Conservation (phyloP, 2,888 invertebrate genomes). For the Macaria notata region DNA sequence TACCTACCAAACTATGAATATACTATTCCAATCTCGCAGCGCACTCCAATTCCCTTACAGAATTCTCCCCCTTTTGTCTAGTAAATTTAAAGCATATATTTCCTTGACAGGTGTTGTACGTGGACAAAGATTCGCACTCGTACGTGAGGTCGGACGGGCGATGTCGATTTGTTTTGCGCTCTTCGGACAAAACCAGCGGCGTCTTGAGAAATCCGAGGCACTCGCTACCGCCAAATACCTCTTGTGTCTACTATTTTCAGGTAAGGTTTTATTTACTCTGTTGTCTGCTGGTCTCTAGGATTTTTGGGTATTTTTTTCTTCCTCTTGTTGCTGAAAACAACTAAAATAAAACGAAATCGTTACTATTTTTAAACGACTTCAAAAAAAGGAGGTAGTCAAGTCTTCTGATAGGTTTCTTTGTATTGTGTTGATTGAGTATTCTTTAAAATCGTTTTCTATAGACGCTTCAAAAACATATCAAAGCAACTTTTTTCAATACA, state of each 20-base stretch:
- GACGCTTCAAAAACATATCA: no score
- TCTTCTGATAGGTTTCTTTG: no score
- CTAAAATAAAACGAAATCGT: no score
- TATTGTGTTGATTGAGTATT: no score
- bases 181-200: constrained; percentile 88
- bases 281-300: no score
- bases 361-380: no score
- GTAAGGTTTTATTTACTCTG: constrained; percentile 42
- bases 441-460: no score
- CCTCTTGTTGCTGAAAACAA: no score
- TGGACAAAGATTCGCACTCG: constrained; percentile 88
- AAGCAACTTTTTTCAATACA: no score
- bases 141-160: constrained; percentile 88
- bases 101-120: constrained; percentile 84
- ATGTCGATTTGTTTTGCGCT: constrained; percentile 89
- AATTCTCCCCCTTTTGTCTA: constrained; percentile 1
- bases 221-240: constrained; percentile 90
- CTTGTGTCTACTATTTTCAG: constrained; percentile 90
- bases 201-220: constrained; percentile 89
- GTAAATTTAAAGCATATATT: constrained; percentile 22
- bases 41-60: neutral
- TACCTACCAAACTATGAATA: no score
- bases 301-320: no score
- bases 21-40: neutral
- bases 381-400: no score